Evolutionary conservation across 1,140 invertebrate species (phyloP).

Genomic region (Neocloeon triangulifer): DNA sequence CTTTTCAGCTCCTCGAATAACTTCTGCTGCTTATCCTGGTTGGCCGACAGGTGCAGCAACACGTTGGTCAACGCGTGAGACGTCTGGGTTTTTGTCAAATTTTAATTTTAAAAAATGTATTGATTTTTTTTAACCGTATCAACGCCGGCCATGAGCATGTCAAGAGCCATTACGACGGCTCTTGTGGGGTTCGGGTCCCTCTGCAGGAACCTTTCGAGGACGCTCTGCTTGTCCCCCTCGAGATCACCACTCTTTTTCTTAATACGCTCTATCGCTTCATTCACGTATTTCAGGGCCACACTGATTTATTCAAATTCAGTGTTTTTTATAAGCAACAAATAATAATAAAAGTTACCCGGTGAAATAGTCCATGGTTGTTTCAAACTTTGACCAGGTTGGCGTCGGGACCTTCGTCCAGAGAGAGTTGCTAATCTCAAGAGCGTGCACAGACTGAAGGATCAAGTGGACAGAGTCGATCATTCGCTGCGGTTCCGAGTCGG

Average conservation of each 20-base stretch:
- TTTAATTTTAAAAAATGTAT: too few species aligned
- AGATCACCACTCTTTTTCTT: background rate
- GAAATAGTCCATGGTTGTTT: too few species aligned
- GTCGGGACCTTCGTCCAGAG: too few species aligned
- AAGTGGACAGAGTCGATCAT: slow-evolving; percentile 13
- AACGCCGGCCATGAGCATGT: slow-evolving; percentile 49
- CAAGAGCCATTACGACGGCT: slow-evolving; percentile 37
- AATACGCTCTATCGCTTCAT: slow-evolving; percentile 3
- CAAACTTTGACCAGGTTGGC: too few species aligned
- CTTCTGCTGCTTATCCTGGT: slow-evolving; percentile 18
- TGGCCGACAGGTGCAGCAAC: slow-evolving; percentile 16
- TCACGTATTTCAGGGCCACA: slow-evolving; percentile 5
- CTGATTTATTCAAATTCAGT: background rate
- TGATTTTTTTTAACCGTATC: too few species aligned
- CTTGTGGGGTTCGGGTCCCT: slow-evolving; percentile 25
- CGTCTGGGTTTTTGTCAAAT: slow-evolving; percentile 16
- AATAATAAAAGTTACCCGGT: background rate
- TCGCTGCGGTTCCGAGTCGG: slow-evolving; percentile 11
- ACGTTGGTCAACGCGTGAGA: slow-evolving; percentile 14
- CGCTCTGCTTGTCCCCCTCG: background rate
- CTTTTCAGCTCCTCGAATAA: slow-evolving; percentile 18
- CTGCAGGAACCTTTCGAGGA: slow-evolving; percentile 25
- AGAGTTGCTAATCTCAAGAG: slow-evolving; percentile 2
- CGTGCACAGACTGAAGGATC: background rate
- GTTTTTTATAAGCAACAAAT: background rate